These are phyloP conservation scores for Mesorhabditis sp. DNA, from an alignment of 2,888 invertebrate species.

Conservation along the genomic window DNA sequence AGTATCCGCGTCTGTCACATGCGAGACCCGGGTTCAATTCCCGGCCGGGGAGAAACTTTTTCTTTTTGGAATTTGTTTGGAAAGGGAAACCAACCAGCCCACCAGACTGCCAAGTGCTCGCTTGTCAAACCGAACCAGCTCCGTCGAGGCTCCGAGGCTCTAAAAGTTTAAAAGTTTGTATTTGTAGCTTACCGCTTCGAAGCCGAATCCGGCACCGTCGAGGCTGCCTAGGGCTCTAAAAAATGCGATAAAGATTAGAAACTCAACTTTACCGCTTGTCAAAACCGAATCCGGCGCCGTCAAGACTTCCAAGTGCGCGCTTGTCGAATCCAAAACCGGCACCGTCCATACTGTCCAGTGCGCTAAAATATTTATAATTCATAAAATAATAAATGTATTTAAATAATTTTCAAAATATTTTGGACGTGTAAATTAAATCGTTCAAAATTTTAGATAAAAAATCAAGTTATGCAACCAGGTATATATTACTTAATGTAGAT, in stretches of 20 bases:
- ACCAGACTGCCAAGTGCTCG: slow-evolving; percentile 8
- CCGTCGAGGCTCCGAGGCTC: slow-evolving; percentile 25
- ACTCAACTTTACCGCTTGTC: slow-evolving; percentile 16
- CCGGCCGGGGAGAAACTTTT: slow-evolving; percentile 48
- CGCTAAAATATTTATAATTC: too few species aligned
- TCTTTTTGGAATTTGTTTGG: too few species aligned
- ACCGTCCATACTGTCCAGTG: neutral
- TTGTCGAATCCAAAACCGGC: neutral
- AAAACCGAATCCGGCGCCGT: slow-evolving; percentile 27
- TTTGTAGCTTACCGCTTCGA: slow-evolving; percentile 21
- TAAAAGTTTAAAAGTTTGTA: neutral
- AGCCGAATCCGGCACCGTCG: slow-evolving; percentile 13
- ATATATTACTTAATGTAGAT: too few species aligned
- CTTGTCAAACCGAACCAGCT: slow-evolving; percentile 29
- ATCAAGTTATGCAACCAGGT: too few species aligned
- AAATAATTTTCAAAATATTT: too few species aligned
- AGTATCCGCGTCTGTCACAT: slow-evolving; percentile 56
- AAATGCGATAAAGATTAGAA: neutral
- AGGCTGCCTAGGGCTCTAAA: neutral
- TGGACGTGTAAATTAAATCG: too few species aligned
- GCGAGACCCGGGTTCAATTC: slow-evolving; percentile 56
- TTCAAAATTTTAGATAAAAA: too few species aligned
- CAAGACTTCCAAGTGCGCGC: slow-evolving; percentile 20
- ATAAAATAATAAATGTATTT: too few species aligned
- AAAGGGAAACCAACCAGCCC: neutral